Conservation (phyloP, 2,113 vertebrate species). For the Reinhardtius hippoglossoides region DNA sequence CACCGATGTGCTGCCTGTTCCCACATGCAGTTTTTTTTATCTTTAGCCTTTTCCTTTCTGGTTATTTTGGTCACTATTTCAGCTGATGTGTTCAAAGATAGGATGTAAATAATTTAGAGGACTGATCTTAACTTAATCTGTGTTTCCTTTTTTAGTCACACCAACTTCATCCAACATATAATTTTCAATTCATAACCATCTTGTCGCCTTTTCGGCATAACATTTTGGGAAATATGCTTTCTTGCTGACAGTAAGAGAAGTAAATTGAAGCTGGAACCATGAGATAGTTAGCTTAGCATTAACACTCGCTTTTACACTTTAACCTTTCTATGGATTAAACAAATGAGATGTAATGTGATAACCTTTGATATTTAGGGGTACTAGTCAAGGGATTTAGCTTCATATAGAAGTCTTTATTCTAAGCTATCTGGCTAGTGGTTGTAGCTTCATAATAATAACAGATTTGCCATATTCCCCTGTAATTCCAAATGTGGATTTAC, state of each 20-base stretch:
- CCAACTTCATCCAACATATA: not conserved
- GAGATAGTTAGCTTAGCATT: not conserved
- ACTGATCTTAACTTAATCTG: not conserved
- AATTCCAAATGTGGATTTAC: not conserved
- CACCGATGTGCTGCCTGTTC: conserved; percentile 7
- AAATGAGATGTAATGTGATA: no score
- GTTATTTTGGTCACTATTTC: conserved; percentile 17
- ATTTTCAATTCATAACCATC: not conserved
- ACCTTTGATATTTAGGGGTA: no score
- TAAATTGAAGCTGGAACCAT: not conserved
- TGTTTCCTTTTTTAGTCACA: not conserved
- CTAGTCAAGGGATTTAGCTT: no score
- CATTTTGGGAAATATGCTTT: not conserved
- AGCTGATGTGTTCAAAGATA: conserved; percentile 18
- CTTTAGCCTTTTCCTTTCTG: not conserved
- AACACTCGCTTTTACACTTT: no score
- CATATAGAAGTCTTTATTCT: not conserved
- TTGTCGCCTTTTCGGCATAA: no score
- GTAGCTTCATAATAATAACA: not conserved
- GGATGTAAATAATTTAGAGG: conserved; percentile 33
- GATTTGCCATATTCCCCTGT: not conserved
- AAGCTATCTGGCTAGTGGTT: not conserved
- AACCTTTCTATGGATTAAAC: no score
- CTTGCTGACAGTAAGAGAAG: not conserved
- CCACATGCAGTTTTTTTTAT: not conserved